Conservation (phyloP, 92 coral and sea anemone genomes). For the Epizoanthus stellaris region DNA sequence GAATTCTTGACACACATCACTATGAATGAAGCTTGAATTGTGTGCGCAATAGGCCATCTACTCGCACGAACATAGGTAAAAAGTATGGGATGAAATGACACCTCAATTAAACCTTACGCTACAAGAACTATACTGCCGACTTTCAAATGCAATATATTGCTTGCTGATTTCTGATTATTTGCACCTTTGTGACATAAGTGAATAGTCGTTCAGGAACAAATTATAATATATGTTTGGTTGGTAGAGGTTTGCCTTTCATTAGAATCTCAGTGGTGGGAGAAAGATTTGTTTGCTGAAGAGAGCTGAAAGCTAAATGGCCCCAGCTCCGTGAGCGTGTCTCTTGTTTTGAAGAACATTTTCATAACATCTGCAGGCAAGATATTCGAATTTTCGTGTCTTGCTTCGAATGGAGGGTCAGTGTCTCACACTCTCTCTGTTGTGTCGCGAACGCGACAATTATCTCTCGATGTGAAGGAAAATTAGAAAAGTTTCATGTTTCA, state of each 20-base stretch:
- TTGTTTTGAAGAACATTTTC: constrained; percentile 19
- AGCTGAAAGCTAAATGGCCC: neutral
- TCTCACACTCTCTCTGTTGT: neutral
- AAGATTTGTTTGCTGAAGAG: constrained; percentile 34
- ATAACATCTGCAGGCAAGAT: constrained; percentile 6
- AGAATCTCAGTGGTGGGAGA: neutral
- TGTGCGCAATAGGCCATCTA: neutral
- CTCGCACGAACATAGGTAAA: neutral
- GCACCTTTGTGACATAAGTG: constrained; percentile 22
- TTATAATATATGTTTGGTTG: neutral
- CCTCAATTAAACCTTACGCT: constrained; percentile 18
- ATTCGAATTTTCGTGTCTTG: constrained; percentile 6
- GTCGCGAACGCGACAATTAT: neutral
- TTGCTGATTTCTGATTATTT: constrained; percentile 9
- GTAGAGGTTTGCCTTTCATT: neutral
- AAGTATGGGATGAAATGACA: constrained; percentile 25
- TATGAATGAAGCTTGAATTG: constrained; percentile 17
- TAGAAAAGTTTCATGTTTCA: constrained; percentile 1
- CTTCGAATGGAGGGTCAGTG: neutral
- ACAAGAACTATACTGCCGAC: neutral
- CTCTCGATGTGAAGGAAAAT: neutral
- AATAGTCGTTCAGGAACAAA: constrained; percentile 1
- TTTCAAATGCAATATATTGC: constrained; percentile 8
- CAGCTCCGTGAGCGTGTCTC: neutral
- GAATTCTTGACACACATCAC: constrained; percentile 1